Evolutionary conservation across 2,113 vertebrate species (phyloP).

Genomic region (Maccullochella peelii): DNA sequence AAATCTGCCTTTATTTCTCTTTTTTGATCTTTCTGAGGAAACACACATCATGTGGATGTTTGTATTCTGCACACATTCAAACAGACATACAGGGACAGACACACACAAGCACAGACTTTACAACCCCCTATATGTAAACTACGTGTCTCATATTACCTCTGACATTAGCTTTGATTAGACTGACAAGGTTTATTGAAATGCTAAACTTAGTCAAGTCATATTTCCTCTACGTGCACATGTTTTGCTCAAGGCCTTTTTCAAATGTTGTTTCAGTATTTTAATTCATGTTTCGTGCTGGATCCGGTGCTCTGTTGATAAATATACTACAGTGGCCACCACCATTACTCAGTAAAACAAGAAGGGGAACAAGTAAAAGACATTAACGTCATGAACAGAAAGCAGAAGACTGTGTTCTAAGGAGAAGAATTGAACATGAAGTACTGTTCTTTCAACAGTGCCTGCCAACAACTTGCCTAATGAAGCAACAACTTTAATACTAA

Average conservation of each 20-base stretch:
- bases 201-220: slow-evolving; percentile 43
- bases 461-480: slow-evolving; percentile 7
- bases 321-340: slow-evolving; percentile 7
- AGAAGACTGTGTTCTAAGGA: background rate
- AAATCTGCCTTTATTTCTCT: slow-evolving; percentile 66
- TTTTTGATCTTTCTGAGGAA: slow-evolving; percentile 61
- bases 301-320: slow-evolving; percentile 33
- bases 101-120: background rate
- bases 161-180: slow-evolving; percentile 47
- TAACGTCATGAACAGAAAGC: background rate
- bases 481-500: background rate
- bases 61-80: slow-evolving; percentile 35
- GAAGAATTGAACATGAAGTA: background rate
- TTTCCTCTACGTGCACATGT: slow-evolving; percentile 42
- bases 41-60: slow-evolving; percentile 43
- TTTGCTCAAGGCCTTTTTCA: slow-evolving; percentile 45
- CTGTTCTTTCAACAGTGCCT: background rate
- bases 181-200: slow-evolving; percentile 62
- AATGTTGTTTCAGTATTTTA: slow-evolving; percentile 34
- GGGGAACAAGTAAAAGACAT: background rate
- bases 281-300: slow-evolving; percentile 13
- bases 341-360: slow-evolving; percentile 38
- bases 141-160: slow-evolving; percentile 40
- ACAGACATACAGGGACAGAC: slow-evolving; percentile 8
- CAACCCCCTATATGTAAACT: slow-evolving; percentile 24